phyloP scores from a whole-genome alignment of 2,113 vertebrate species.

The Triplophysa tibetana region DNA sequence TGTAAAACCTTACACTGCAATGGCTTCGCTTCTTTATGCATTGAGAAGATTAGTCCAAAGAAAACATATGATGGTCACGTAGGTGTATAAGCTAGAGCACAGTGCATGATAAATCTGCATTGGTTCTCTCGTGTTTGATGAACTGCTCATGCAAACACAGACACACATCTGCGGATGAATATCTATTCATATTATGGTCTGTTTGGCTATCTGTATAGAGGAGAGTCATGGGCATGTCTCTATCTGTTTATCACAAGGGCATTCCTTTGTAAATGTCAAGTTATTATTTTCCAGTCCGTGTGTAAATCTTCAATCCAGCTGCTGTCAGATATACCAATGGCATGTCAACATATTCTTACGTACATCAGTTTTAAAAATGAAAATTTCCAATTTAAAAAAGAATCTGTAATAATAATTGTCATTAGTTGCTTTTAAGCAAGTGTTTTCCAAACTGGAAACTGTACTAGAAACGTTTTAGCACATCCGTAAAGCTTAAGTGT shows the following conservation, averaged over 20 bases:
- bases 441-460: too few species aligned
- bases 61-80: background rate
- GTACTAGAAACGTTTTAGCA: too few species aligned
- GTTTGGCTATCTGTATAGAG: background rate
- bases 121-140: background rate
- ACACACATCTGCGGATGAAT: conserved; percentile 7
- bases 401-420: too few species aligned
- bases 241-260: conserved; percentile 9
- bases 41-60: background rate
- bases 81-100: background rate
- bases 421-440: too few species aligned
- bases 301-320: background rate
- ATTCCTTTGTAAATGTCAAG: conserved; percentile 23
- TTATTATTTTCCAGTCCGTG: conserved; percentile 16
- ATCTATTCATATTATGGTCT: background rate
- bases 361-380: too few species aligned
- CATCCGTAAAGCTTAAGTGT: too few species aligned
- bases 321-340: background rate
- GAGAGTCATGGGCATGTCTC: conserved; percentile 8
- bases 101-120: background rate
- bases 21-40: background rate
- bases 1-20: too few species aligned
- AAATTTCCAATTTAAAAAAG: background rate
- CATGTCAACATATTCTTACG: background rate
- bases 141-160: background rate